Base-by-base conservation (phyloP, 2,797 vertebrate species). In the Lepus oiostolus region DNA sequence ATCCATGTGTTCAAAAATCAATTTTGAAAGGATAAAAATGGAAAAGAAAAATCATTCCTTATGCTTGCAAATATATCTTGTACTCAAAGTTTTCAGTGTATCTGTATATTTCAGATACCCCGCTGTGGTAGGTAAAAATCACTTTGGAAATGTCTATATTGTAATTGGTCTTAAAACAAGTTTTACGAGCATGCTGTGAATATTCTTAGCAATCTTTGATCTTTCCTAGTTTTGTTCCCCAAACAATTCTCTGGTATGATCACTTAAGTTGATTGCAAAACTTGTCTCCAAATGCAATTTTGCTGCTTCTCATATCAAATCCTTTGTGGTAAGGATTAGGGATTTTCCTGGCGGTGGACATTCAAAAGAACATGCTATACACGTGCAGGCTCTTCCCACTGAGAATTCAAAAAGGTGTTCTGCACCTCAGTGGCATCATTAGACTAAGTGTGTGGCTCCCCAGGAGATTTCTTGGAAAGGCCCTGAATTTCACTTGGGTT, bases 201-300 rank as follows among this genome's bases (percentile, higher is more conserved):
- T 3, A 6, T 65, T 65, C 32, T 70, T 79, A n/a, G 81, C 60
- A 71, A 28, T 52, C 9, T n/a, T 17, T 26, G 38, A 71, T 90
- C 62, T 88, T 94, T 90, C 80, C 26, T 67, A 68, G 70, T 83
- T 93, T 72, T 88, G 26, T n/a, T 82, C 30, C 65, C 12, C n/a
- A 92, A 95, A 71, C 54, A 88, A 88, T 95, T 90, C 75, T 77
- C 75, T 86, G 24, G 65, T 77, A 30, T 65, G 47, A 88, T 90
- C 58, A 52, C 24, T 80, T 80, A 80, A 84, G n/a, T 74, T 81
- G 60, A 85, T 77, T 68, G 30, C 79, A 91, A 80, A 96, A 75
- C 63, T 67, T 87, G 62, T 93, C 58, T 93, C 60, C 85, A 90
- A 94, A 89, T 90, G 62, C 42, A 90, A 4, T 93, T 94, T 94